Base-by-base conservation (phyloP, 2,888 invertebrate genomes). In the Beris morrisii region DNA sequence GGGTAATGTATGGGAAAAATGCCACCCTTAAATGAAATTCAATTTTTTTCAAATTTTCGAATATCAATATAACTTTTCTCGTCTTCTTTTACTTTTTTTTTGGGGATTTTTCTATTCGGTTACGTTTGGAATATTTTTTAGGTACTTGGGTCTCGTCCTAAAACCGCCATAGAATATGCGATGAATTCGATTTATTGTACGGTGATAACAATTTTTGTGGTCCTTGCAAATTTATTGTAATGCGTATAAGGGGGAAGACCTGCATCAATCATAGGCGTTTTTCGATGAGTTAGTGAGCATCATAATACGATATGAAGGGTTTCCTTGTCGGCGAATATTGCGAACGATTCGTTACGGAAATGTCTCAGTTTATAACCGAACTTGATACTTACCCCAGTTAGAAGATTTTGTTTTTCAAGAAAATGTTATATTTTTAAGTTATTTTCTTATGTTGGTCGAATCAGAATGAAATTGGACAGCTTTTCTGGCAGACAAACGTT, bases 1-100 rank as follows among this genome's bases (percentile, higher is more conserved):
- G 66, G 61, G 48, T 54, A 63, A 63, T 58, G 63, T 48, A 66
- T 52, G 53, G 61, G 38, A 61, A 63, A 55, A 50, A 61, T 63
- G 61, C 61, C 56, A 38, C 22, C 55, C 50, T 52, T 43, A 67
- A 55, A 64, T 64, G 55, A 61, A 67, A 55, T 63, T 59, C 58
- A 59, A 59, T 67, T 63, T 67, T 63, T 63, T 59, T 56, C 55
- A 52, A 64, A 64, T 67, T 64, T 64, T 44, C 57, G 64, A 67
- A 67, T 67, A 58, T 67, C 67, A 64, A 58, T 64, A 67, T 57
- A 43, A 15, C 15, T 38, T 38, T 38, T 45, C 45, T 58, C 45
- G 30, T 52, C 12, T 13, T 6, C 11, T 9, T 9, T n/a, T n/a
- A n/a, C n/a, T n/a, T 30, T 9, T 58, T 45, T 30, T 58, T 28